phyloP scores from a whole-genome alignment of 64 coral and sea anemone genomes.

The Montipora foliosa region DNA sequence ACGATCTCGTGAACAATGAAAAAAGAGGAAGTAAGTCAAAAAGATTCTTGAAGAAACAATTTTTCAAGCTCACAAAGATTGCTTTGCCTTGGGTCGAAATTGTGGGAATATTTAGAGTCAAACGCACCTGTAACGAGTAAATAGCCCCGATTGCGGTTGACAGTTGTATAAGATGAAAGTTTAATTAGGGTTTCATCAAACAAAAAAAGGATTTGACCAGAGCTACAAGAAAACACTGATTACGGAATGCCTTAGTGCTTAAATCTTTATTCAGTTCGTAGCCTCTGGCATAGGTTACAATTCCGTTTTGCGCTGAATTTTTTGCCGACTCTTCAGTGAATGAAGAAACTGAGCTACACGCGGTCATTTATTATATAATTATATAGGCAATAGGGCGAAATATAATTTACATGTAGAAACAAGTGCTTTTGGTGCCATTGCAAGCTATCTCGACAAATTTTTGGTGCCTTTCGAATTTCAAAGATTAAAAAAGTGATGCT shows the following conservation, averaged over 20 bases:
- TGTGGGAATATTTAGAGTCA: constrained; percentile 1
- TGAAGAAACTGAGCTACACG: too few relatives aligned
- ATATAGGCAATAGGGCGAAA: too few relatives aligned
- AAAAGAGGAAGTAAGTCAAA: constrained; percentile 2
- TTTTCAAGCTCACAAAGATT: neutral
- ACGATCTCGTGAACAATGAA: neutral
- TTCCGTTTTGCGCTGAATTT: too few relatives aligned
- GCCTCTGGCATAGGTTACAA: too few relatives aligned
- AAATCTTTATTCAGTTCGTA: neutral
- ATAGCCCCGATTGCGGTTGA: neutral
- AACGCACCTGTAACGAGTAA: constrained; percentile 1
- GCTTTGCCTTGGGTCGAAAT: neutral
- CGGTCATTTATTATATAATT: too few relatives aligned
- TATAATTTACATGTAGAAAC: too few relatives aligned
- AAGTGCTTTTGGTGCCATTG: too few relatives aligned
- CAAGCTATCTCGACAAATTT: too few relatives aligned
- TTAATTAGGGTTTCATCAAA: constrained; percentile 37
- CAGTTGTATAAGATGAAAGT: constrained; percentile 23
- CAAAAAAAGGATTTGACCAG: neutral
- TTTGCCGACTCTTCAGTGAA: too few relatives aligned
- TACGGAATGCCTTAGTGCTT: neutral
- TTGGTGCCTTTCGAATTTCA: too few relatives aligned
- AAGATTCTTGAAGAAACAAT: neutral
- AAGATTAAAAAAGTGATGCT: too few relatives aligned
- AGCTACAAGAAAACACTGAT: neutral